A percentile compares a stretch with the other conserved stretches of the same genome.
These are phyloP conservation scores for Odontomachus brunneus DNA, from an alignment of 1,140 invertebrate genomes.

Conservation along the genomic window DNA sequence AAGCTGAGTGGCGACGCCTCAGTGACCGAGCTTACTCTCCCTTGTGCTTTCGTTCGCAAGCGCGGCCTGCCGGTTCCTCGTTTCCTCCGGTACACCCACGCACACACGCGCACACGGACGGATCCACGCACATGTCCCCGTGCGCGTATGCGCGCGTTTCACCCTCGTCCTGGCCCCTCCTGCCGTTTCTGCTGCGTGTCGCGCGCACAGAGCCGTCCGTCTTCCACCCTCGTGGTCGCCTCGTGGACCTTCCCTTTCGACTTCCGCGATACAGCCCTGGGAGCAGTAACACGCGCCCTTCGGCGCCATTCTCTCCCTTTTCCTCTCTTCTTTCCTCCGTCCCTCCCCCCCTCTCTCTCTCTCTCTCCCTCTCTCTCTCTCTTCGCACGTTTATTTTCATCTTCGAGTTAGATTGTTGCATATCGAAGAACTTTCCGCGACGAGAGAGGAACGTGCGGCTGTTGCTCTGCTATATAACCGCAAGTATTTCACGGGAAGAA, in stretches of 20 bases:
- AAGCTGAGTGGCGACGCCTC: slow-evolving; percentile 81
- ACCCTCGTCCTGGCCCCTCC: slow-evolving; percentile 47
- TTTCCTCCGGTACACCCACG: slow-evolving; percentile 61
- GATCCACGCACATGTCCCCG: no score
- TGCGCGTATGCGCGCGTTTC: slow-evolving; percentile 12
- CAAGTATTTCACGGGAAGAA: not conserved
- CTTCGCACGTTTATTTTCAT: slow-evolving; percentile 50
- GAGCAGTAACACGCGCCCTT: slow-evolving; percentile 70
- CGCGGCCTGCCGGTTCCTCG: slow-evolving; percentile 69
- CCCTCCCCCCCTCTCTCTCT: no score
- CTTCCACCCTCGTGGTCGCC: slow-evolving; percentile 77
- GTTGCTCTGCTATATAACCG: not conserved
- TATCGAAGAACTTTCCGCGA: slow-evolving; percentile 30
- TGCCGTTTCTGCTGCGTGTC: slow-evolving; percentile 36
- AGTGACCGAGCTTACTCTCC: slow-evolving; percentile 82
- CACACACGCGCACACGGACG: slow-evolving; percentile 19
- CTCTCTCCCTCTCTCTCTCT: slow-evolving; percentile 10
- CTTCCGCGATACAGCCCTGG: slow-evolving; percentile 70
- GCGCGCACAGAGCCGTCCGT: slow-evolving; percentile 64
- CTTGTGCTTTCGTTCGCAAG: slow-evolving; percentile 80
- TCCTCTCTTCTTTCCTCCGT: no score
- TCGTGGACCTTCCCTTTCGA: slow-evolving; percentile 77
- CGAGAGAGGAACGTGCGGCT: no score
- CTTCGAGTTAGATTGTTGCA: slow-evolving; percentile 3
- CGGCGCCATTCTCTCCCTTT: slow-evolving; percentile 23